Evolutionary conservation across 1,140 invertebrate species (phyloP).

Genomic region (Neodiprion virginianus): DNA sequence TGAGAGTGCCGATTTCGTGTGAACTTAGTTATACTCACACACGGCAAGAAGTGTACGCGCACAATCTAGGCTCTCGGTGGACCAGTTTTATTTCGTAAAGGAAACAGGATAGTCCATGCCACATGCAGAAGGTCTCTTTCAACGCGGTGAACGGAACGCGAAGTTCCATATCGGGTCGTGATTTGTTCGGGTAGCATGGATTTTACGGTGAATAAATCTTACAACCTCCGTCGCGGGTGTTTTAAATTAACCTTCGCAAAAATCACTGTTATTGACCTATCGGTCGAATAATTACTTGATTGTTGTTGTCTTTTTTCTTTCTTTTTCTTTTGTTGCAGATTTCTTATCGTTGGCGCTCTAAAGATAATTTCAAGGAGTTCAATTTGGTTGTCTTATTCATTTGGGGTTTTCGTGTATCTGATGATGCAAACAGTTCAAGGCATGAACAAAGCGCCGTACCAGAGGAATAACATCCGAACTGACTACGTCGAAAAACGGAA

Average conservation of each 20-base stretch:
- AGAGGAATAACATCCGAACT: too few species aligned
- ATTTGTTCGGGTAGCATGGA: neutral
- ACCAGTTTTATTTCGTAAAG: conserved; percentile 16
- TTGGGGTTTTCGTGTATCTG: neutral
- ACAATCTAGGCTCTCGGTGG: neutral
- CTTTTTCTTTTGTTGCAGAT: neutral
- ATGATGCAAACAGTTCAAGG: neutral
- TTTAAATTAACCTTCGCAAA: neutral
- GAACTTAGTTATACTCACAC: too few species aligned
- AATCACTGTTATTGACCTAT: neutral
- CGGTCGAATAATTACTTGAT: neutral
- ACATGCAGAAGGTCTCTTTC: neutral
- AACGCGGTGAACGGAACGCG: neutral
- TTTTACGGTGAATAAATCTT: neutral
- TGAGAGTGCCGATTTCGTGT: too few species aligned
- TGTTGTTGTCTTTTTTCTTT: neutral
- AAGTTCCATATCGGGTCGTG: neutral
- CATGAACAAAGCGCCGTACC: too few species aligned
- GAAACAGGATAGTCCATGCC: conserved; percentile 8
- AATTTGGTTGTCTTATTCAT: neutral
- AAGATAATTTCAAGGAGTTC: neutral
- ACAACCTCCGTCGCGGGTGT: neutral
- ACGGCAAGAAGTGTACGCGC: neutral
- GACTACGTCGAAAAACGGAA: too few species aligned
- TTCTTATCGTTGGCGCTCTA: neutral